Base-by-base conservation (phyloP, 2,797 vertebrate genomes). In the Enteromius afrohamiltoni region DNA sequence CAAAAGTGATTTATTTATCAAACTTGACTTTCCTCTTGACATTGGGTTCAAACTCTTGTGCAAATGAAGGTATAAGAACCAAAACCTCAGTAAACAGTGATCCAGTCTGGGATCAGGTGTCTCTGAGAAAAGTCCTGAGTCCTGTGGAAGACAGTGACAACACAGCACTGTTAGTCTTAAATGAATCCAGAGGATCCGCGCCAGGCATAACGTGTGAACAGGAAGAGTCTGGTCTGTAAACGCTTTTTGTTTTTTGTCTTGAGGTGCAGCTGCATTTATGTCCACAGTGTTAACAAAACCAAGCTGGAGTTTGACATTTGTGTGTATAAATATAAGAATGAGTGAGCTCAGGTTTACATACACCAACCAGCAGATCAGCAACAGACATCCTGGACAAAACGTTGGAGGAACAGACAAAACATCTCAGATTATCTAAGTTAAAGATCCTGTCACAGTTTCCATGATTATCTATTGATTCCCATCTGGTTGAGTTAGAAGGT, bases 211-310 rank as follows among this genome's bases (percentile, higher is more conserved):
- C n/a, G 21, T 83, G 80, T 90, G 91, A 92, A 88, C 67, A 58
- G 81, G 77, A 31, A 86, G 83, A 84, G 90, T 85, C 91, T 68
- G 77, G 85, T 83, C 69, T 55, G 31, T 0, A 89, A 84, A 70
- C 79, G 60, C 70, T 45, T 55, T 86, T 26, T 8, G 78, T 85
- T 69, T 85, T 79, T 68, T 79, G 14, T 88, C 86, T 79, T 78
- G 89, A 93, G 92, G 92, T 92, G 93, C 93, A 93, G 92, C 89
- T 75, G 85, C 21, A 1, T 89, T 93, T 89, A 91, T 80, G 80
- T 80, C 88, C 83, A 42, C 91, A 87, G 87, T 60, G 58, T 91
- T 94, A 93, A 94, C 92, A 90, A 92, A 90, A 93, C 92, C 93
- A 93, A 92, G 93, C 91, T 93, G 93, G 85, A 80, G 91, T 90